A percentile compares a stretch with the other conserved stretches of the same genome.
Conservation (phyloP, 2,797 vertebrate species). For the Ibycter americanus region DNA sequence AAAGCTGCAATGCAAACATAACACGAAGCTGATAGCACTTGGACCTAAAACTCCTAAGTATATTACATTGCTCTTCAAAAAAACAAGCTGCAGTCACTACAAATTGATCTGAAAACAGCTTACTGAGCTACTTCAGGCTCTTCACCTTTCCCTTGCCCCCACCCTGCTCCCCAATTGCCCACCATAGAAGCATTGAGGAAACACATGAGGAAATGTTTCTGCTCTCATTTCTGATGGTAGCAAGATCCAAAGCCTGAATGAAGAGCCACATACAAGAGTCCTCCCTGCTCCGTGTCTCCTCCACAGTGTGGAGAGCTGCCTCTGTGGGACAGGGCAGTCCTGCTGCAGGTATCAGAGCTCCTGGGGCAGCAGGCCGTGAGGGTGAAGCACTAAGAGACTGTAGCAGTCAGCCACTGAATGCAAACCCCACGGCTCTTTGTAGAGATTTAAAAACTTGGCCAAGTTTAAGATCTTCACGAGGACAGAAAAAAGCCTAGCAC, state of each 20-base stretch:
- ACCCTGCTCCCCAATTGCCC: neutral
- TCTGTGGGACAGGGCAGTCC: neutral
- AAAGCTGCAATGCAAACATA: neutral
- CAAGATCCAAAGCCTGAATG: neutral
- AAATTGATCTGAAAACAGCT: neutral
- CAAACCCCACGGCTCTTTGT: neutral
- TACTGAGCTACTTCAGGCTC: neutral
- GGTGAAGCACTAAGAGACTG: neutral
- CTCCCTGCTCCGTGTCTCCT: fast-evolving
- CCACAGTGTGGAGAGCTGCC: neutral
- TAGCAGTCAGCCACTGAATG: neutral
- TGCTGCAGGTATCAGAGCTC: fast-evolving
- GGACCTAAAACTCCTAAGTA: neutral
- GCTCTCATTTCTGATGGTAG: neutral
- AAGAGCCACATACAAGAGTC: neutral
- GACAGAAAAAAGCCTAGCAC: neutral
- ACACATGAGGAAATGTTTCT: neutral
- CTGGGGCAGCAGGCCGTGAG: fast-evolving
- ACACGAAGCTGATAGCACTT: neutral
- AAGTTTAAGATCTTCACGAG: neutral
- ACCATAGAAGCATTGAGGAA: neutral
- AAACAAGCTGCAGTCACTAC: neutral
- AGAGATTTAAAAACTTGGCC: neutral
- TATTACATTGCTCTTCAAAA: neutral
- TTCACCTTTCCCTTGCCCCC: fast-evolving